Percentiles rank a stretch among this genome's conserved stretches.
Conservation (phyloP, 1,140 invertebrate genomes). For the Formica selysi region DNA sequence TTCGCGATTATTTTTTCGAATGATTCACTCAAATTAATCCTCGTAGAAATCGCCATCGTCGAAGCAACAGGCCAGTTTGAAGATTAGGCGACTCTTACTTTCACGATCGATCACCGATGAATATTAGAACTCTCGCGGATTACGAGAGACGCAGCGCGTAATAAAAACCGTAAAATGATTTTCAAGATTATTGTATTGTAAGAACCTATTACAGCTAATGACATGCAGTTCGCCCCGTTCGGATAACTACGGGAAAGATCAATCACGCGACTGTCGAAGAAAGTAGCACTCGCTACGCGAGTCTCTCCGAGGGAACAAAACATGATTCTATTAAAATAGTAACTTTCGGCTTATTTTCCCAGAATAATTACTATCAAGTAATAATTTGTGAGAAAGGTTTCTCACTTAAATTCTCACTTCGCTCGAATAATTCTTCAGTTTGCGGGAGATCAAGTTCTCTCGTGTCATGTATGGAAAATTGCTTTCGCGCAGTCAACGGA, state of each 20-base stretch:
- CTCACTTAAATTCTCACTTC: no score
- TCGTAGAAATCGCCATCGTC: conserved; percentile 49
- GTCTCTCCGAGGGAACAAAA: neutral
- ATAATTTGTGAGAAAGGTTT: neutral
- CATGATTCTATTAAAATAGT: neutral
- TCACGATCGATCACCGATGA: conserved; percentile 17
- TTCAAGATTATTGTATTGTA: conserved; percentile 25
- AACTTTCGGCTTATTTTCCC: no score
- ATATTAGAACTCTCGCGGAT: neutral
- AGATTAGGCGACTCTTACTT: conserved; percentile 61
- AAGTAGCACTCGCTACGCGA: no score
- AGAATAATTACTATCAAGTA: no score
- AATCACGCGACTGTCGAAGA: neutral
- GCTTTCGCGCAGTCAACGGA: neutral
- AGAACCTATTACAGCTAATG: conserved; percentile 1
- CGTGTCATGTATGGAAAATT: neutral
- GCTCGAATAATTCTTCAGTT: neutral
- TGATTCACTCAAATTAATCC: neutral
- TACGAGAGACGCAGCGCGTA: neutral
- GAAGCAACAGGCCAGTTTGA: neutral
- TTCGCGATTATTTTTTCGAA: neutral
- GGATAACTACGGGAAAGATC: conserved; percentile 26
- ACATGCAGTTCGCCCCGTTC: neutral
- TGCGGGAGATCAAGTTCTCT: neutral
- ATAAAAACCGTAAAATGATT: conserved; percentile 22